phyloP scores from a whole-genome alignment of 2,888 invertebrate genomes.

The Synanthedon andrenaeformis region DNA sequence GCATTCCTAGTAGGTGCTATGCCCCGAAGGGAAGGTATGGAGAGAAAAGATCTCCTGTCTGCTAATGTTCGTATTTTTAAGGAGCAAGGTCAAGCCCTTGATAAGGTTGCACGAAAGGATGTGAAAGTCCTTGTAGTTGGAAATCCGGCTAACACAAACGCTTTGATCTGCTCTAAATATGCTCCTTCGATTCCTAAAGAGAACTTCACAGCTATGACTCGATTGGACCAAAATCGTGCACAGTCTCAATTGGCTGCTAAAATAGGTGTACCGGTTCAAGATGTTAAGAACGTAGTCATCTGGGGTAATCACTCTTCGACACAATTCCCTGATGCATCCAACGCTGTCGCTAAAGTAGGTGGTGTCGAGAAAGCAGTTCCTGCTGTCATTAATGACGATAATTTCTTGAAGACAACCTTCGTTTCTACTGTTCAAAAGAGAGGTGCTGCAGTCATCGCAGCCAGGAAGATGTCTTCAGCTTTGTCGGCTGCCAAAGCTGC shows the following conservation, averaged over 20 bases:
- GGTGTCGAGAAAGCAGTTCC: constrained; percentile 71
- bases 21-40: constrained; percentile 97
- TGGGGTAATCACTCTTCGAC: constrained; percentile 99
- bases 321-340: constrained; percentile 94
- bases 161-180: constrained; percentile 93
- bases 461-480: constrained; percentile 97
- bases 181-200: constrained; percentile 95
- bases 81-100: constrained; percentile 93
- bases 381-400: constrained; percentile 82
- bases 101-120: constrained; percentile 89
- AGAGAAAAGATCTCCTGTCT: constrained; percentile 95
- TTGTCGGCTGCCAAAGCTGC: constrained; percentile 99
- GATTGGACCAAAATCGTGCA: constrained; percentile 98
- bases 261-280: constrained; percentile 75
- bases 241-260: constrained; percentile 87
- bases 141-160: constrained; percentile 99
- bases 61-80: constrained; percentile 99
- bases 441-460: constrained; percentile 96
- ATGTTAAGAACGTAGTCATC: constrained; percentile 92
- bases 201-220: constrained; percentile 98
- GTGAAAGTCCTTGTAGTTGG: constrained; percentile 97
- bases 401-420: constrained; percentile 85
- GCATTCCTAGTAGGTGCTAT: constrained; percentile 98
- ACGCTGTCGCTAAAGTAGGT: constrained; percentile 73
- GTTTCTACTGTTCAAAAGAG: constrained; percentile 95